Evolutionary conservation across 2,888 invertebrate species (phyloP).

Genomic region (Ennomos quercinarius): DNA sequence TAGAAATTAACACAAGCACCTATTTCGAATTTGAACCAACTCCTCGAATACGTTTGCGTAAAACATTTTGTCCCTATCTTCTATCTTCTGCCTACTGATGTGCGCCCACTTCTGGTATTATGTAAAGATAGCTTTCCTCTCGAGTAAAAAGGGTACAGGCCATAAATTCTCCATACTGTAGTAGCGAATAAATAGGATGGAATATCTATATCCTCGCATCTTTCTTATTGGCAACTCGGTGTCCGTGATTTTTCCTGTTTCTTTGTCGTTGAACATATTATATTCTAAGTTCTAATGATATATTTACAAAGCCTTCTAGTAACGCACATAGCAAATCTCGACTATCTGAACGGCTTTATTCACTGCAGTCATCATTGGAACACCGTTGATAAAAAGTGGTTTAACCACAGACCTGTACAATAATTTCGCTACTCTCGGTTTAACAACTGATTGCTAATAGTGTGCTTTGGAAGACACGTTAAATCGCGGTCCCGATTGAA

Average conservation of each 20-base stretch:
- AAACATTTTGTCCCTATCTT: slow-evolving; percentile 19
- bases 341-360: no score
- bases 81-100: not conserved
- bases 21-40: slow-evolving; percentile 4
- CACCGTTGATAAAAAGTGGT: no score
- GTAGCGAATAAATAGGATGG: slow-evolving; percentile 26
- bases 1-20: not conserved
- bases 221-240: slow-evolving; percentile 22
- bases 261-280: slow-evolving; percentile 10
- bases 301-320: no score
- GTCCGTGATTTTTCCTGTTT: slow-evolving; percentile 22
- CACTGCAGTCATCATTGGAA: no score
- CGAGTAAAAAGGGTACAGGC: slow-evolving; percentile 25
- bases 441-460: no score
- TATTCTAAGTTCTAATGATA: no score
- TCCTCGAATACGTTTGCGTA: slow-evolving; percentile 9
- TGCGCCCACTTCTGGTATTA: slow-evolving; percentile 20
- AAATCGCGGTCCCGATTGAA: no score
- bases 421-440: no score
- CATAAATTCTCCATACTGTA: slow-evolving; percentile 24
- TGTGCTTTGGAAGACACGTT: no score
- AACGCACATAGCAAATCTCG: no score
- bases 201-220: slow-evolving; percentile 24
- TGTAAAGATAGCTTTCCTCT: slow-evolving; percentile 23
- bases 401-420: no score